These are phyloP conservation scores for Brachyhypopomus occidentalis DNA, from an alignment of 2,113 vertebrate species.

Conservation along the genomic window DNA sequence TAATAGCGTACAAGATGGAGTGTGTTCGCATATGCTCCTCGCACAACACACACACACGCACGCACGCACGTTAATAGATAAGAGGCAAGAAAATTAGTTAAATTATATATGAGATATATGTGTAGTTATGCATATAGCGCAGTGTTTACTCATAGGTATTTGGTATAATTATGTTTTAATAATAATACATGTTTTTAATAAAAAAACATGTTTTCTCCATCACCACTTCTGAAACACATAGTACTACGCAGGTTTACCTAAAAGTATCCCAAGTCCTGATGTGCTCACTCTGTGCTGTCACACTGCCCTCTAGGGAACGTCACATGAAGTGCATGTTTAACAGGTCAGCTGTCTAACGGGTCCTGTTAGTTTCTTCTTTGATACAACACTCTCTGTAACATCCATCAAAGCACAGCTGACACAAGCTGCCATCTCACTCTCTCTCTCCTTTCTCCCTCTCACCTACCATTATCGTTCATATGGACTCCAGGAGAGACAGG, in stretches of 20 bases:
- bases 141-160: constrained; percentile 20
- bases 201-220: background rate
- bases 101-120: background rate
- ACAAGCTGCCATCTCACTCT: background rate
- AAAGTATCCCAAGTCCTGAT: background rate
- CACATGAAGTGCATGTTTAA: background rate
- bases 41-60: background rate
- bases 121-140: constrained; percentile 23
- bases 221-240: background rate
- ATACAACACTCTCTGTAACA: background rate
- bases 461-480: background rate
- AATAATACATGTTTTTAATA: background rate
- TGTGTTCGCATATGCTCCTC: no score
- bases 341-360: background rate
- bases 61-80: background rate
- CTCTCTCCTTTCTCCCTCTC: background rate
- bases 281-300: constrained; percentile 4
- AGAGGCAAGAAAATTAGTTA: background rate
- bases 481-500: background rate
- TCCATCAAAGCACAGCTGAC: background rate
- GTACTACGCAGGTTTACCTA: no score
- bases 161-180: constrained; percentile 34
- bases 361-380: background rate
- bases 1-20: no score
- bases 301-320: constrained; percentile 44